Percentiles rank a stretch among this genome's conserved stretches.
Evolutionary conservation across 2,888 invertebrate genomes (phyloP).

Genomic region (Calliphora vomitoria): DNA sequence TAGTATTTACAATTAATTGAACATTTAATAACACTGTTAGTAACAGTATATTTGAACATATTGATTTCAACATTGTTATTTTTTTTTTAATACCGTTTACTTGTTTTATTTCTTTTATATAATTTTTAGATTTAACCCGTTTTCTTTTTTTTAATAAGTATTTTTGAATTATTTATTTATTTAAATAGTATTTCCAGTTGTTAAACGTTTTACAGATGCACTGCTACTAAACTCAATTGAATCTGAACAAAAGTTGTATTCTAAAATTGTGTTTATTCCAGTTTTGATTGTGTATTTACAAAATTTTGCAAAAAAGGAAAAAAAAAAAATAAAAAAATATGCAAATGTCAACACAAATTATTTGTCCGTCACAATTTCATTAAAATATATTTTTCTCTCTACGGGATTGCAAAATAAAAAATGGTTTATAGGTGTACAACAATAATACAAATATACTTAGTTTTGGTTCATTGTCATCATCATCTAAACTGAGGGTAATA

Average conservation of each 20-base stretch:
- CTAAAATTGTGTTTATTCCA: slow-evolving; percentile 56
- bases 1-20: slow-evolving; percentile 50
- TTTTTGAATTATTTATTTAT: slow-evolving; percentile 3
- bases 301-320: slow-evolving; percentile 43
- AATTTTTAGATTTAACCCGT: neutral
- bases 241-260: slow-evolving; percentile 41
- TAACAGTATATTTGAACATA: slow-evolving; percentile 13
- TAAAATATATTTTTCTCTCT: slow-evolving; percentile 50
- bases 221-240: slow-evolving; percentile 63
- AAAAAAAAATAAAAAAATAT: slow-evolving; percentile 45
- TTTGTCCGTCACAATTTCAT: slow-evolving; percentile 71
- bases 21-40: slow-evolving; percentile 32
- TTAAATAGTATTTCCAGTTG: slow-evolving; percentile 32
- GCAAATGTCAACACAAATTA: slow-evolving; percentile 69
- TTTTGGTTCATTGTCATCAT: slow-evolving; percentile 72
- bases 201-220: slow-evolving; percentile 68
- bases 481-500: slow-evolving; percentile 35
- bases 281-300: slow-evolving; percentile 45
- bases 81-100: neutral
- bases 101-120: neutral
- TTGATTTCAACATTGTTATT: slow-evolving; percentile 40
- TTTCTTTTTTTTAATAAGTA: neutral
- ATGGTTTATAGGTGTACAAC: slow-evolving; percentile 28
- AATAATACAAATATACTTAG: neutral
- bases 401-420: slow-evolving; percentile 27